Evolutionary conservation across 2,113 vertebrate species (phyloP).

Genomic region (Aphelocoma coerulescens): DNA sequence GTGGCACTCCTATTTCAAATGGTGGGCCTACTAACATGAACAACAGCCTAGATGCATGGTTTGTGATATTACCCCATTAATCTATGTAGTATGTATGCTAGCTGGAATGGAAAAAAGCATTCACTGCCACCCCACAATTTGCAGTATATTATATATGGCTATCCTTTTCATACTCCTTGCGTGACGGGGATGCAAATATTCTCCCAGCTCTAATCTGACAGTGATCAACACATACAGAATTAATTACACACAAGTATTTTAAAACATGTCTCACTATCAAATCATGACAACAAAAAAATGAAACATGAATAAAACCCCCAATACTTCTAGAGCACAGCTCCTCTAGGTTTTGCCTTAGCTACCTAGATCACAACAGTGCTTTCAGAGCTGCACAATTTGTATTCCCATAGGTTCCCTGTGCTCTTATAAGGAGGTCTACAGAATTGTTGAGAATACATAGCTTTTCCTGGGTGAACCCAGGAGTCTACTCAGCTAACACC

Average conservation of each 20-base stretch:
- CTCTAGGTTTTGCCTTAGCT: background rate
- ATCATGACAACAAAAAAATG: background rate
- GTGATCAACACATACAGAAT: background rate
- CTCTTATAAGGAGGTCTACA: background rate
- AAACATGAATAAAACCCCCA: background rate
- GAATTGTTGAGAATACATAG: background rate
- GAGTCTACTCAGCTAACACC: background rate
- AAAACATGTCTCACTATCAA: background rate
- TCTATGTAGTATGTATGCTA: background rate
- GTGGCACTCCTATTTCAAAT: background rate
- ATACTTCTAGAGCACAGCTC: background rate
- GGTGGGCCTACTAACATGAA: background rate
- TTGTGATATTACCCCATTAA: background rate
- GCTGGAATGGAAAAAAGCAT: background rate
- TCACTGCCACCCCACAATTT: background rate
- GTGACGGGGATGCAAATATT: background rate
- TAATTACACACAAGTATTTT: background rate
- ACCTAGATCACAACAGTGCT: background rate
- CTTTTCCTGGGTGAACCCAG: background rate
- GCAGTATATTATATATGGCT: constrained; percentile 22
- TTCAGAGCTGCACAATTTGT: background rate
- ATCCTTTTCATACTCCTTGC: background rate
- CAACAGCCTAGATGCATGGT: background rate
- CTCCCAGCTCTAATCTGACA: background rate
- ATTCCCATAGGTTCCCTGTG: background rate